Evolutionary conservation across 2,113 vertebrate genomes (phyloP).

Genomic region (Pygoscelis antarcticus): DNA sequence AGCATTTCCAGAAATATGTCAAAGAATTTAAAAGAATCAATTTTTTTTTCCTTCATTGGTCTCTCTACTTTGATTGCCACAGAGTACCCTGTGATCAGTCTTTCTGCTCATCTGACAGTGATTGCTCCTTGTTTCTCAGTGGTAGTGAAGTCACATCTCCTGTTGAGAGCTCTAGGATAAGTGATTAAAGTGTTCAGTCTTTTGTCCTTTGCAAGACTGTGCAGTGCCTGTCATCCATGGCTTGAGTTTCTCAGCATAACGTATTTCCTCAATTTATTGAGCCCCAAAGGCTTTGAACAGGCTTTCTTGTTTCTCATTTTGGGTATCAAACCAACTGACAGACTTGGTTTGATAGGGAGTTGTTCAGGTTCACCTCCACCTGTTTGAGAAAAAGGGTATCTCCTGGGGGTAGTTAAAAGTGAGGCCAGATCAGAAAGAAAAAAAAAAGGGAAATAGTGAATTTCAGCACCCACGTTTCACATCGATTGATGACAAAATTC

Average conservation of each 20-base stretch:
- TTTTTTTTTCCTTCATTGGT: not conserved
- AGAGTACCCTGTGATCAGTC: not conserved
- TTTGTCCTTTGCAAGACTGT: not conserved
- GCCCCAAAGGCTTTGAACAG: not conserved
- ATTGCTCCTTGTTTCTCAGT: conserved; percentile 4
- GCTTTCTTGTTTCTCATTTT: not conserved
- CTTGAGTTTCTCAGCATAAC: not conserved
- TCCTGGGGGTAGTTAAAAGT: not conserved
- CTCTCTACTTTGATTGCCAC: not conserved
- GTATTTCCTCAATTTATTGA: not conserved
- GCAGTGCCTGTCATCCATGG: not conserved
- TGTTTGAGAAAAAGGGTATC: not conserved
- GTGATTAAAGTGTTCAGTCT: not conserved
- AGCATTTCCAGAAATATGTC: not conserved
- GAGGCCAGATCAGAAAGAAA: not conserved
- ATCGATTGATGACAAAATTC: not conserved
- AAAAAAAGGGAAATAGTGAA: not conserved
- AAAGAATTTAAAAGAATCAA: not conserved
- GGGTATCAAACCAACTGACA: not conserved
- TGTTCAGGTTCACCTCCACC: not conserved
- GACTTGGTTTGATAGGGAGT: not conserved
- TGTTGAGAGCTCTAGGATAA: not conserved
- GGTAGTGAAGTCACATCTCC: not conserved
- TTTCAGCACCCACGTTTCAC: not conserved
- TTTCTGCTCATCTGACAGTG: not conserved